Evolutionary conservation across 2,888 invertebrate genomes (phyloP).

Genomic region (Marronus borbonicus): DNA sequence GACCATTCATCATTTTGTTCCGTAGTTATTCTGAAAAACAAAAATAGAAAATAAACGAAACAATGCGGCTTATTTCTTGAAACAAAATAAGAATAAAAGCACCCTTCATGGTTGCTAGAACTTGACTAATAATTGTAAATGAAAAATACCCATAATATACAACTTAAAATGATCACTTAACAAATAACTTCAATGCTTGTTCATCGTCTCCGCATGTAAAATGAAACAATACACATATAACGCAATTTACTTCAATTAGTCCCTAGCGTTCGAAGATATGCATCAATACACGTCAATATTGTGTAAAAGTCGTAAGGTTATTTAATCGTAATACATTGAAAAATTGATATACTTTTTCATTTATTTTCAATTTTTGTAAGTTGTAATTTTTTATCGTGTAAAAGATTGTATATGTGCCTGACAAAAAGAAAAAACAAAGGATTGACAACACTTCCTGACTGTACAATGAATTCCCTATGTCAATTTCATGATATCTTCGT

Average conservation of each 20-base stretch:
- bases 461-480: no score
- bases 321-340: background rate
- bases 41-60: background rate
- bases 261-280: slow-evolving; percentile 14
- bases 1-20: no score
- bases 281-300: slow-evolving; percentile 12
- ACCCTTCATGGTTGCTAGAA: background rate
- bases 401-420: no score
- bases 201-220: background rate
- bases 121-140: slow-evolving; percentile 7
- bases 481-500: no score
- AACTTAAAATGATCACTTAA: background rate
- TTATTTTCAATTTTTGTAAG: background rate
- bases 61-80: slow-evolving; percentile 6
- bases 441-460: no score
- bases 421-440: no score
- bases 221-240: background rate
- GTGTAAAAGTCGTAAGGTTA: slow-evolving; percentile 1
- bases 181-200: background rate
- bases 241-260: slow-evolving; percentile 31
- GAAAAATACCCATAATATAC: background rate
- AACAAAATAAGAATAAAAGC: slow-evolving; percentile 8
- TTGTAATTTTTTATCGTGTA: no score
- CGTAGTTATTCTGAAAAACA: no score
- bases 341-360: no score